These are phyloP conservation scores for Coelopa pilipes DNA, from an alignment of 2,888 invertebrate genomes.

Conservation along the genomic window DNA sequence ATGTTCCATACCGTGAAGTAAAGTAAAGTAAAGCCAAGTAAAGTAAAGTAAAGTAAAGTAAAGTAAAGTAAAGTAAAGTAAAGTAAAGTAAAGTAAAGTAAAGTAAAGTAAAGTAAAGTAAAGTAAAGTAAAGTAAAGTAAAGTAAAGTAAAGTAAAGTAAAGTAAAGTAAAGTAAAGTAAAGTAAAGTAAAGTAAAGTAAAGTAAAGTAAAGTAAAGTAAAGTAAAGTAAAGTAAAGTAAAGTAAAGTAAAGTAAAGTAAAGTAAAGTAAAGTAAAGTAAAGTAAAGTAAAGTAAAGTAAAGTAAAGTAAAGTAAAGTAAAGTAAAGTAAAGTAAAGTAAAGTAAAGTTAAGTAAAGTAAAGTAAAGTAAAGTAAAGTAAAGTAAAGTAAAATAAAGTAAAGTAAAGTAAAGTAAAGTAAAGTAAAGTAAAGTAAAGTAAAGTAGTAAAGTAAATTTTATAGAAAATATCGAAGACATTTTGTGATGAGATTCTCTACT, in stretches of 20 bases:
- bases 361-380: slow-evolving; percentile 8
- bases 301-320: slow-evolving; percentile 17
- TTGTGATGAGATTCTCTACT: too few relatives aligned
- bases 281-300: slow-evolving; percentile 12
- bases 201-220: slow-evolving; percentile 15
- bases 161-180: slow-evolving; percentile 20
- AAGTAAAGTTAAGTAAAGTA: slow-evolving; percentile 11
- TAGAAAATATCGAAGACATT: too few relatives aligned
- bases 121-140: slow-evolving; percentile 16
- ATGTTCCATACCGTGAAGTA: too few relatives aligned
- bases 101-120: slow-evolving; percentile 20
- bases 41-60: slow-evolving; percentile 16
- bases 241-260: slow-evolving; percentile 15
- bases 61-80: slow-evolving; percentile 17
- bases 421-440: slow-evolving; percentile 10
- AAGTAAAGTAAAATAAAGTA: slow-evolving; percentile 12
- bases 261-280: slow-evolving; percentile 18
- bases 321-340: slow-evolving; percentile 16
- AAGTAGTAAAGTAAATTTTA: slow-evolving; percentile 6
- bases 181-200: slow-evolving; percentile 15
- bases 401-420: slow-evolving; percentile 14
- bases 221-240: slow-evolving; percentile 11
- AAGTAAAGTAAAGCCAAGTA: too few relatives aligned
- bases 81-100: too few relatives aligned
- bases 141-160: slow-evolving; percentile 20